These are phyloP conservation scores for Sturmia bella DNA, from an alignment of 2,888 invertebrate species.

Conservation along the genomic window DNA sequence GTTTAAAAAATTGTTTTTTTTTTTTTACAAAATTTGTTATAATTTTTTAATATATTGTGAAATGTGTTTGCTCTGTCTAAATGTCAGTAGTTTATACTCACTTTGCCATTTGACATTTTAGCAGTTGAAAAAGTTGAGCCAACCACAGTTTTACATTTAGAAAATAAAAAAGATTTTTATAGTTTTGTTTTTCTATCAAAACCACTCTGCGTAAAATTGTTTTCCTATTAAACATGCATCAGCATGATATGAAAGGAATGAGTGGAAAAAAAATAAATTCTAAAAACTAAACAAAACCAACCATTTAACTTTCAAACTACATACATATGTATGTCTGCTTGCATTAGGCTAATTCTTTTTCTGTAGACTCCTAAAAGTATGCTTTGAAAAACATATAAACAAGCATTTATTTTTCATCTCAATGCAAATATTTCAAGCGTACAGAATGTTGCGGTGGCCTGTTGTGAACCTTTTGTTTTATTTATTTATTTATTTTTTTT, in stretches of 20 bases:
- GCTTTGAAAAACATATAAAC: slow-evolving; percentile 17
- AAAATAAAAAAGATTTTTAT: background rate
- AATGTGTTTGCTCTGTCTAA: slow-evolving; percentile 1
- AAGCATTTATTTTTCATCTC: slow-evolving; percentile 11
- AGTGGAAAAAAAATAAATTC: background rate
- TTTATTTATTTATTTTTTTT: background rate
- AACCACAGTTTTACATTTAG: slow-evolving; percentile 14
- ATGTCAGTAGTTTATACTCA: too few relatives aligned
- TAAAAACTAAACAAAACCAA: background rate
- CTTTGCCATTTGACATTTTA: slow-evolving; percentile 31
- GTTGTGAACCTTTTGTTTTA: slow-evolving; percentile 9
- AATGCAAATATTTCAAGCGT: slow-evolving; percentile 40
- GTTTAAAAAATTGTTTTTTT: too few relatives aligned
- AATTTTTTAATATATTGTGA: too few relatives aligned
- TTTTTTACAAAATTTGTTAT: too few relatives aligned
- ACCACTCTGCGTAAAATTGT: slow-evolving; percentile 32
- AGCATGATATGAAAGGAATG: background rate
- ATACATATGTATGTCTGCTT: too few relatives aligned
- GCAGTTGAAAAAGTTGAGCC: slow-evolving; percentile 2
- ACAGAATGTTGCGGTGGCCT: slow-evolving; percentile 21
- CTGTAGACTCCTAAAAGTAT: slow-evolving; percentile 34
- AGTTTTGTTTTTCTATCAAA: slow-evolving; percentile 15
- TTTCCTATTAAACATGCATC: slow-evolving; percentile 22
- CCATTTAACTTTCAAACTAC: background rate
- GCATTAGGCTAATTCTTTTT: slow-evolving; percentile 17